Percentiles rank a stretch among this genome's conserved stretches.
Evolutionary conservation across 2,888 invertebrate genomes (phyloP).

Genomic region (Liposcelis brunnea): DNA sequence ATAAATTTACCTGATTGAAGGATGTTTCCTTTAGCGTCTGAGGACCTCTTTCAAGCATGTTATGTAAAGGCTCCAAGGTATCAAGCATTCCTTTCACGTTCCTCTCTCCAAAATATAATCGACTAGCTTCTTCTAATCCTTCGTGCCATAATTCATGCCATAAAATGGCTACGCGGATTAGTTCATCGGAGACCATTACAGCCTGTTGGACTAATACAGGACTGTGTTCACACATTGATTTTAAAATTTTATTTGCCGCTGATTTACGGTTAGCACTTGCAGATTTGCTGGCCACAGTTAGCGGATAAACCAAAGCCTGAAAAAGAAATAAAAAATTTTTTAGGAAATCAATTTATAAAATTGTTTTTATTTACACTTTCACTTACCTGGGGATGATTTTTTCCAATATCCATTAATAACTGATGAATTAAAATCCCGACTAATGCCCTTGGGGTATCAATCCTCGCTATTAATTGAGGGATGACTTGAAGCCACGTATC

Average conservation of each 20-base stretch:
- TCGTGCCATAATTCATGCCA: constrained; percentile 99
- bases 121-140: constrained; percentile 84
- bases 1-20: constrained; percentile 53
- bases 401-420: constrained; percentile 88
- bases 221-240: constrained; percentile 91
- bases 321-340: constrained; percentile 9
- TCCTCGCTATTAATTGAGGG: constrained; percentile 93
- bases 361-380: no score
- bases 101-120: constrained; percentile 87
- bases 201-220: constrained; percentile 86
- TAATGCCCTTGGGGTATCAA: constrained; percentile 78
- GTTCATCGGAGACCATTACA: constrained; percentile 86
- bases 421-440: constrained; percentile 86
- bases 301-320: constrained; percentile 90
- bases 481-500: constrained; percentile 99
- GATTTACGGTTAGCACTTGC: constrained; percentile 65
- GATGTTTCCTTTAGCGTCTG: constrained; percentile 93
- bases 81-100: constrained; percentile 95
- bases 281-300: constrained; percentile 94
- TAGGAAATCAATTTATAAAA: no score
- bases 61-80: constrained; percentile 84
- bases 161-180: constrained; percentile 92
- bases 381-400: constrained; percentile 66
- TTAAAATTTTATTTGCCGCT: constrained; percentile 87
- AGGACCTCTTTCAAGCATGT: constrained; percentile 84